Evolutionary conservation across 2,797 vertebrate species (phyloP).

Genomic region (Sparus aurata): DNA sequence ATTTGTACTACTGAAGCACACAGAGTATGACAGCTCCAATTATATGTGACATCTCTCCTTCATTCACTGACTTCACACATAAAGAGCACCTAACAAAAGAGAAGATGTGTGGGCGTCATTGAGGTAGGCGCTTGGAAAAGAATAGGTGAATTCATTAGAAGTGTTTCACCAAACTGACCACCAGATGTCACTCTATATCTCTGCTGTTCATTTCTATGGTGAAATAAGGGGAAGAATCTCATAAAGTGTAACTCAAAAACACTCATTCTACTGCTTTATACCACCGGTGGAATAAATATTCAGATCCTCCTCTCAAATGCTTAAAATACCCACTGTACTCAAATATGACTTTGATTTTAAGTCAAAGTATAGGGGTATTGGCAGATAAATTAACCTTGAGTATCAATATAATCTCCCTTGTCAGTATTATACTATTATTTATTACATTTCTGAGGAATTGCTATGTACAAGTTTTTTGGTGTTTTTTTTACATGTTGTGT

Average conservation of each 20-base stretch:
- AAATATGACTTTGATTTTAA: neutral
- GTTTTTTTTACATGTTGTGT: no score
- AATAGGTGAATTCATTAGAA: neutral
- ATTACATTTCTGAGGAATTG: neutral
- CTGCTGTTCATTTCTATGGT: neutral
- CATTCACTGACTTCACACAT: neutral
- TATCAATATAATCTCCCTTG: no score
- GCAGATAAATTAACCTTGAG: neutral
- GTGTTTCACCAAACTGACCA: constrained; percentile 38
- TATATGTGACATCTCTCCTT: constrained; percentile 1
- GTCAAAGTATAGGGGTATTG: neutral
- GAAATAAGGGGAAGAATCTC: neutral
- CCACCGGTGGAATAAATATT: neutral
- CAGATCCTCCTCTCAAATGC: neutral
- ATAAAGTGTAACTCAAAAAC: neutral
- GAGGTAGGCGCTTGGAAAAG: constrained; percentile 6
- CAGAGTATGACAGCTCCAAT: neutral
- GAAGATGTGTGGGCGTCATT: constrained; percentile 14
- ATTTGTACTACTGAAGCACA: constrained; percentile 10
- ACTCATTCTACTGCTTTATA: neutral
- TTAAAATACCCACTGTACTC: neutral
- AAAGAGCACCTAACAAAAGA: neutral
- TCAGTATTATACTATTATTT: no score
- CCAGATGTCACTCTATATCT: constrained; percentile 64
- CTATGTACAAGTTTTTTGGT: no score